Evolutionary conservation across 1,140 invertebrate species (phyloP), one percentile per base, ranked within the genome.

Genomic region (Hestina assimilis): DNA sequence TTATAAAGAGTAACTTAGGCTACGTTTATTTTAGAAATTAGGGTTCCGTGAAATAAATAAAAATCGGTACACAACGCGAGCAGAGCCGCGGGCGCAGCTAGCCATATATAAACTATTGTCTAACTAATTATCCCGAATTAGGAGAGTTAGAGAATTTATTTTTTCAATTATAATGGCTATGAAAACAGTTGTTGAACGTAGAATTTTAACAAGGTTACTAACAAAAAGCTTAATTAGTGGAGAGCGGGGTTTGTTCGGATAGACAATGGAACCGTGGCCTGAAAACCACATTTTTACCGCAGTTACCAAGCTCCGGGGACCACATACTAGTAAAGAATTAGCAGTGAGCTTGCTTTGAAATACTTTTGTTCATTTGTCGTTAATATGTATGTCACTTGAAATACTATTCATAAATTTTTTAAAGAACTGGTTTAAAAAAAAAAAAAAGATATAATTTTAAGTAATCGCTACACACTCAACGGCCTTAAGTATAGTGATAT

Each of bases 211-310:
- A 64, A 65, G 58, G 58, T 59, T 59, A 59, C 48, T 52, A 40
- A 60, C 58, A 61, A 65, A 65, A 65, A 65, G 58, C 63, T 54
- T 65, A 65, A 65, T 65, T 65, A 65, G 58, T 56, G 53, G 50
- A 33, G 54, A 57, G 45, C 56, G 41, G 23, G 41, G 56, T 59
- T 46, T 59, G 48, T 52, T 59, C 47, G 9, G 47, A 59, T 45
- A 59, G 56, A 59, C 56, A 59, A 59, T 59, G 17, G 56, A 38
- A 21, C 21, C 41, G 41, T 45, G 48, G 56, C 56, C 29, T 52
- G 47, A 59, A 59, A 59, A 51, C 48, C 42, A 52, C 47, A 15
- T 59, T 59, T 59, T 48, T 52, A 40, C 48, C 35, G 41, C 48
- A 50, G 55, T 38, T 59, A 59, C 40, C 31, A 59, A 53, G 57